A percentile compares a stretch with the other conserved stretches of the same genome.
These are phyloP conservation scores for Pelodytes ibericus DNA, from an alignment of 2,797 vertebrate genomes.

Conservation along the genomic window DNA sequence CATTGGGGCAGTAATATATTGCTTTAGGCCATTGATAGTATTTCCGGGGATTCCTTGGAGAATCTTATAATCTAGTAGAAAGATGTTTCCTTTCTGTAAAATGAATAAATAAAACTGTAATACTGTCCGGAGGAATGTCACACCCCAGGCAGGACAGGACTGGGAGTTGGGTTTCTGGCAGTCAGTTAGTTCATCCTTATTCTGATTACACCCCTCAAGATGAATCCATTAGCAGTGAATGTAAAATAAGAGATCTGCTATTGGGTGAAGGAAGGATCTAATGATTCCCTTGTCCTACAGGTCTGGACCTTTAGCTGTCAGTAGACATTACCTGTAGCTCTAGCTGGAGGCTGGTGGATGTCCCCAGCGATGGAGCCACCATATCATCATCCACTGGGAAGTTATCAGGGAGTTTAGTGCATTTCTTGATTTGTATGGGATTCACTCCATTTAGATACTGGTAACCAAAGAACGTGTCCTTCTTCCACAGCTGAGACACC, in stretches of 20 bases:
- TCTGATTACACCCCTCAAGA: no score
- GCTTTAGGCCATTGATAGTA: conserved; percentile 69
- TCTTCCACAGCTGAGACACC: conserved; percentile 74
- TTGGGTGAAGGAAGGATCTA: no score
- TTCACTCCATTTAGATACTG: conserved; percentile 83
- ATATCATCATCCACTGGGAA: conserved; percentile 76
- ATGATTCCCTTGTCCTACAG: no score
- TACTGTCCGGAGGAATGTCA: no score
- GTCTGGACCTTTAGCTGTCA: no score
- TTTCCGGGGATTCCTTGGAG: conserved; percentile 72
- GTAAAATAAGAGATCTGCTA: no score
- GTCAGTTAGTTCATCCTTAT: no score
- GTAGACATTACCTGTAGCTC: conserved; percentile 85
- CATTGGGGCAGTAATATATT: conserved; percentile 74
- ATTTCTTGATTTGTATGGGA: conserved; percentile 72
- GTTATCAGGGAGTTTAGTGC: conserved; percentile 70
- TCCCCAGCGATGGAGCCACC: conserved; percentile 74
- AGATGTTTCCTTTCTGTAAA: conserved; percentile 73
- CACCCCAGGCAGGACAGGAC: no score
- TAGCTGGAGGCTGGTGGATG: conserved; percentile 69
- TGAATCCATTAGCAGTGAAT: no score
- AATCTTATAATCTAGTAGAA: conserved; percentile 79
- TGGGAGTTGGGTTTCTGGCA: no score
- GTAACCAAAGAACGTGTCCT: conserved; percentile 81
- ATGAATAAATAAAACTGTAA: background rate